phyloP scores from a whole-genome alignment of 2,888 invertebrate species.

The Calliphora vomitoria region DNA sequence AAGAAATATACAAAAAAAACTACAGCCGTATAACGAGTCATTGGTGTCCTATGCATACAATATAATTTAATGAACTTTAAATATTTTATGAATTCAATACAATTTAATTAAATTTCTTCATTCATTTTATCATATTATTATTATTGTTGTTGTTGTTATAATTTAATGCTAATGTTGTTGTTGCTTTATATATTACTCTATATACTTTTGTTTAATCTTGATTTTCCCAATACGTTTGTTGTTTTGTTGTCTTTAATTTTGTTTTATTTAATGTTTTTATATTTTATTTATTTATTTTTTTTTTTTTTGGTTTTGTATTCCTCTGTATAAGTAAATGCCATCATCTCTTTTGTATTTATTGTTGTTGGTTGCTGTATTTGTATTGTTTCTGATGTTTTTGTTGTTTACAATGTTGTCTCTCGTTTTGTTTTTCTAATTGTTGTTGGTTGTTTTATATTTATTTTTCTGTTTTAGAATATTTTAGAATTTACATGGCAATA shows the following conservation, averaged over 20 bases:
- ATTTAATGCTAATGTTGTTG: slow-evolving; percentile 33
- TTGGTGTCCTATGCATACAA: slow-evolving; percentile 23
- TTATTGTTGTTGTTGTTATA: slow-evolving; percentile 13
- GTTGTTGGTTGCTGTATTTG: slow-evolving; percentile 70
- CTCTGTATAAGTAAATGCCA: slow-evolving; percentile 74
- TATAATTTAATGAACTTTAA: slow-evolving; percentile 55
- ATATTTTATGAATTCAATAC: slow-evolving; percentile 54
- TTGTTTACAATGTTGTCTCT: slow-evolving; percentile 26
- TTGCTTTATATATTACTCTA: slow-evolving; percentile 23
- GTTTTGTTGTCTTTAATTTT: slow-evolving; percentile 22
- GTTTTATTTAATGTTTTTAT: slow-evolving; percentile 11
- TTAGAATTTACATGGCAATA: slow-evolving; percentile 66
- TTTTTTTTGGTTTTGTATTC: slow-evolving; percentile 45
- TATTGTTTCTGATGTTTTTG: slow-evolving; percentile 53
- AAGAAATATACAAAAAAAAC: background rate
- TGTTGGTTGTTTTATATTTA: background rate
- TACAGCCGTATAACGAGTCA: slow-evolving; percentile 14
- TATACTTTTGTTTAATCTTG: slow-evolving; percentile 5
- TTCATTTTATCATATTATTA: slow-evolving; percentile 15
- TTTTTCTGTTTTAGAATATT: background rate
- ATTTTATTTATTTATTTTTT: background rate
- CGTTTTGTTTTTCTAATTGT: background rate
- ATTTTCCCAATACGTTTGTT: slow-evolving; percentile 1
- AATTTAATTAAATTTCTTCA: slow-evolving; percentile 41
- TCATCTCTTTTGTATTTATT: slow-evolving; percentile 72